These are phyloP conservation scores for Etheostoma cragini DNA, from an alignment of 2,113 vertebrate species.

Conservation along the genomic window DNA sequence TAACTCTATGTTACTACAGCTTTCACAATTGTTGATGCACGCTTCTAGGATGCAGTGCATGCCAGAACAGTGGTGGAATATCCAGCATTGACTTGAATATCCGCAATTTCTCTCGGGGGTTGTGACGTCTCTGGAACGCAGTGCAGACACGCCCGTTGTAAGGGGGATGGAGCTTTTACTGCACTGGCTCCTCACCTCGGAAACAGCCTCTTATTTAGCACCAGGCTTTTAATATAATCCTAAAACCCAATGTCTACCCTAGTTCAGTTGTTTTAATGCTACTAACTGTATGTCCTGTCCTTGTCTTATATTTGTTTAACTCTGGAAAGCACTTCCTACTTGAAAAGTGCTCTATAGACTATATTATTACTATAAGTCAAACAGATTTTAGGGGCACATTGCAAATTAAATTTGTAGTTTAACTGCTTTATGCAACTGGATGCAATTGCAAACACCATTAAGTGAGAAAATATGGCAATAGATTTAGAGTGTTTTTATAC, in stretches of 20 bases:
- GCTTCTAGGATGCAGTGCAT: too few species aligned
- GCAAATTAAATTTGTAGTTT: not conserved
- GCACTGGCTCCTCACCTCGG: not conserved
- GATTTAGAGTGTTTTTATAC: constrained; percentile 7
- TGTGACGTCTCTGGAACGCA: too few species aligned
- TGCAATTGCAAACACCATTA: not conserved
- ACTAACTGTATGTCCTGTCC: not conserved
- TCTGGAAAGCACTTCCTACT: not conserved
- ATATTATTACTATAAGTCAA: not conserved
- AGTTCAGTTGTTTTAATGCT: not conserved
- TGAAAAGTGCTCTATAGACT: not conserved
- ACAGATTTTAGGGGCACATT: not conserved
- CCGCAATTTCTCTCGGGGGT: too few species aligned
- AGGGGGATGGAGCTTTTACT: not conserved
- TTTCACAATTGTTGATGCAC: too few species aligned
- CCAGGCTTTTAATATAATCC: not conserved
- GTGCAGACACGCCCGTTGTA: not conserved
- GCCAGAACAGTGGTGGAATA: too few species aligned
- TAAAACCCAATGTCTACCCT: not conserved
- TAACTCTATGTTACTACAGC: too few species aligned
- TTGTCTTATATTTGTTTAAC: not conserved
- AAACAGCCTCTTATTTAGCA: not conserved
- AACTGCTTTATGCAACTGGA: constrained; percentile 3
- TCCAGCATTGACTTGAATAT: too few species aligned
- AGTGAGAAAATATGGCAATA: not conserved